Percentiles rank a stretch among this genome's conserved stretches.
Conservation (phyloP, 2,797 vertebrate species). For the Cirrhinus molitorella region DNA sequence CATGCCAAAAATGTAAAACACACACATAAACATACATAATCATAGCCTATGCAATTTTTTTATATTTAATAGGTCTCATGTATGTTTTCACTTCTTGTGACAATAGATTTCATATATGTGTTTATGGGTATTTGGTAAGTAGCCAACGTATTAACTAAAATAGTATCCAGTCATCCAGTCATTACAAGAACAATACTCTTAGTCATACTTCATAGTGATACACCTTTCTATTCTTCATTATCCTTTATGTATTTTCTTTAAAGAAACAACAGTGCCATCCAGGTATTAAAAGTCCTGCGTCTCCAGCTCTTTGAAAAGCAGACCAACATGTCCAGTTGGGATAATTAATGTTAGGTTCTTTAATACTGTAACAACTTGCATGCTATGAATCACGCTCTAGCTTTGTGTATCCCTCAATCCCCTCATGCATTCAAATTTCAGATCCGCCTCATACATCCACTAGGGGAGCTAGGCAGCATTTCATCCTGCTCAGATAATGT, state of each 20-base stretch:
- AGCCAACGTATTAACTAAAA: background rate
- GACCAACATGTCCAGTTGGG: background rate
- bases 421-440: background rate
- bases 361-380: background rate
- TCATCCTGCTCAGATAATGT: background rate
- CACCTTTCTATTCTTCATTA: background rate
- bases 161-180: background rate
- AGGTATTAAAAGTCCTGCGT: background rate
- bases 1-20: too few species aligned
- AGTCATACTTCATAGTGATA: background rate
- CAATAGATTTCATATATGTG: background rate
- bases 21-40: background rate
- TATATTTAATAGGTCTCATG: background rate
- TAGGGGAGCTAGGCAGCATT: background rate
- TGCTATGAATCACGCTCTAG: background rate
- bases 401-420: background rate
- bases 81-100: background rate
- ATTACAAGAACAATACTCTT: background rate
- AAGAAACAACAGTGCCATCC: background rate
- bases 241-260: background rate
- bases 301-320: background rate
- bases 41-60: background rate
- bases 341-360: background rate
- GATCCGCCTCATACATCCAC: background rate
- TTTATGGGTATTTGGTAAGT: background rate